Base-by-base conservation (phyloP, 2,113 vertebrate species). In the Pluvialis apricaria region DNA sequence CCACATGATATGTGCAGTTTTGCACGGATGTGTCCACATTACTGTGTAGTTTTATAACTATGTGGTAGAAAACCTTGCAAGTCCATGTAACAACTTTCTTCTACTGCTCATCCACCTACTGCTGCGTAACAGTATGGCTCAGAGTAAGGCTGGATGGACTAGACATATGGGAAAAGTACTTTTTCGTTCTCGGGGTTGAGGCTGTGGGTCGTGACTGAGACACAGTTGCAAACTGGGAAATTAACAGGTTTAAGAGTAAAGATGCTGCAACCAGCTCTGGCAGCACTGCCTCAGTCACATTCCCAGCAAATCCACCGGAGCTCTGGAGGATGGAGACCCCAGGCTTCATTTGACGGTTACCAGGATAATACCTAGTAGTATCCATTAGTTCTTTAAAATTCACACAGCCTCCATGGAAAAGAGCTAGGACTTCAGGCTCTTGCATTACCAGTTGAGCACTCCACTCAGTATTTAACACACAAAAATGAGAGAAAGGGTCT, bases 21-120 rank as follows among this genome's bases (percentile, higher is more conserved):
- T 60, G 13, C 19, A 8, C 1, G 1, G 16, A 6, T 28, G 36
- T 45, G 32, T n/a, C 52, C 58, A 42, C 14, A 6, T 44, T n/a
- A 15, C 42, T 81, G 42, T 2, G 1, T 2, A 11, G 14, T 20
- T 80, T 25, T 40, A 9, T 5, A 36, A 16, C 34, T n/a, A 8
- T 3, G 11, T 44, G 11, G 42, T 26, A 25, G 24, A 87, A 90
- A 80, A 19, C 3, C 19, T 31, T 18, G 18, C 28, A 9, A 47
- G 6, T 9, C 40, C 28, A 13, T 6, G 0, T 21, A 68, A 51
- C 24, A 34, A 2, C 2, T 47, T 66, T 65, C 58, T 73, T 13
- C 15, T 47, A 1, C 15, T 66, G 34, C 6, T 31, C 11, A 3
- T 12, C 19, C 19, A n/a, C 16, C 36, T n/a, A 0, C 16, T 22